phyloP scores from a whole-genome alignment of 2,797 vertebrate species.

The Halcyon smyrnensis region DNA sequence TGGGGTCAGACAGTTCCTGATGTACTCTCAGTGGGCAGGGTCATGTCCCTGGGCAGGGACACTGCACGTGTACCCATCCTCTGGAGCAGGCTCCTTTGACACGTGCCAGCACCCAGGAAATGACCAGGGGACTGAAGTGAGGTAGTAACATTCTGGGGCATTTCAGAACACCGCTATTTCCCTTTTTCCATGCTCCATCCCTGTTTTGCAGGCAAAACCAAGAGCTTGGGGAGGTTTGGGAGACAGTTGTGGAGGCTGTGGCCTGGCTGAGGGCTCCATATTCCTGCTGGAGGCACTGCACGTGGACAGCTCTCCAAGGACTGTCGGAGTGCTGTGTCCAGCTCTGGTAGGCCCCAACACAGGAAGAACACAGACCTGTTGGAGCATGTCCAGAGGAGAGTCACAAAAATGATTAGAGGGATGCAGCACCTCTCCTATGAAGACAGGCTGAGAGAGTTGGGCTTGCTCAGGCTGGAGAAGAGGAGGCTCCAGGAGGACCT shows the following conservation, averaged over 20 bases:
- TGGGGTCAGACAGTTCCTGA: not conserved
- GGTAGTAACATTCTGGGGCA: not conserved
- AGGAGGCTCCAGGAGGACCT: no score
- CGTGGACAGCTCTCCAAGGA: not conserved
- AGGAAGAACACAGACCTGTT: no score
- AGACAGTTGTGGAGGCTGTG: not conserved
- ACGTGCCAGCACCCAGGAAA: not conserved
- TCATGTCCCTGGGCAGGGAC: not conserved
- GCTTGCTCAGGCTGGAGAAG: no score
- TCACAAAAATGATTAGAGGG: no score
- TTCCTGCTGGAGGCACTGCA: not conserved
- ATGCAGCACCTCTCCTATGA: no score
- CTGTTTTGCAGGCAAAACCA: not conserved
- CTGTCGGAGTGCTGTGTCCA: no score
- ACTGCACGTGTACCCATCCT: fast-evolving
- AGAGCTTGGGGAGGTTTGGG: not conserved
- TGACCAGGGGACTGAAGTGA: fast-evolving
- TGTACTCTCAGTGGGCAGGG: not conserved
- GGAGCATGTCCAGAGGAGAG: no score
- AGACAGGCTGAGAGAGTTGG: no score
- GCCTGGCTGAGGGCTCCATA: not conserved
- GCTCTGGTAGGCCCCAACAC: no score
- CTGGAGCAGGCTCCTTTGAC: not conserved
- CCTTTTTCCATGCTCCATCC: not conserved
- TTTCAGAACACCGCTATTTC: not conserved